Evolutionary conservation across 2,888 invertebrate genomes (phyloP), one percentile per base, ranked within the genome.

Genomic region (Pachycephus smyrnensis): DNA sequence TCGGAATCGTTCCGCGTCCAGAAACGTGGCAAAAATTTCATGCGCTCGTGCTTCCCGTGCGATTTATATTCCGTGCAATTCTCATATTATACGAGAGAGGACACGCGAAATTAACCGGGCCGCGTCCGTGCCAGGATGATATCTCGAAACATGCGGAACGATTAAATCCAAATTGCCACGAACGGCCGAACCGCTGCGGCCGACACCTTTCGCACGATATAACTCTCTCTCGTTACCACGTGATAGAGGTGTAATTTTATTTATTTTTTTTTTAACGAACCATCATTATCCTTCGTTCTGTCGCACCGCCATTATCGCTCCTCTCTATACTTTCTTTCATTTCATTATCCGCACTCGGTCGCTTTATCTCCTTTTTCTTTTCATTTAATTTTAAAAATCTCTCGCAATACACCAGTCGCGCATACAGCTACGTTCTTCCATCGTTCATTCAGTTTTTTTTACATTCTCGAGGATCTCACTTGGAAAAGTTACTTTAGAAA

Each of bases 161-260:
- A 55, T 55, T 55, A 55, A 55, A 55, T 55, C 55, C 55, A 55
- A 55, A 55, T 55, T 55, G 55, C 55, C 55, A 55, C 23, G 55
- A 55, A 55, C 55, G 55, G 55, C 55, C 55, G 55, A 55, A 55
- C 23, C 55, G 23, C 23, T 55, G 9, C 55, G 23, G 55, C 55
- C 23, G 55, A 76, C 76, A 73, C 75, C 77, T 73, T 76, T 73
- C 37, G 55, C 37, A 73, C 79, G 73, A 71, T 55, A 74, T 71
- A 73, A 73, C 73, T 76, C 77, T 76, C 76, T 77, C 76, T 77
- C 68, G 76, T 37, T 75, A 31, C 33, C 77, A 68, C 73, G 73
- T 73, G 31, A 76, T 78, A 36, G 76, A 36, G 68, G 23, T 55
- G 55, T 55, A 55, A 55, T 55, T 55, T 23, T 4, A 23, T 40